Evolutionary conservation across 2,113 vertebrate genomes (phyloP), one percentile per base, ranked within the genome.

Genomic region (Brachypodius melanocephalos): DNA sequence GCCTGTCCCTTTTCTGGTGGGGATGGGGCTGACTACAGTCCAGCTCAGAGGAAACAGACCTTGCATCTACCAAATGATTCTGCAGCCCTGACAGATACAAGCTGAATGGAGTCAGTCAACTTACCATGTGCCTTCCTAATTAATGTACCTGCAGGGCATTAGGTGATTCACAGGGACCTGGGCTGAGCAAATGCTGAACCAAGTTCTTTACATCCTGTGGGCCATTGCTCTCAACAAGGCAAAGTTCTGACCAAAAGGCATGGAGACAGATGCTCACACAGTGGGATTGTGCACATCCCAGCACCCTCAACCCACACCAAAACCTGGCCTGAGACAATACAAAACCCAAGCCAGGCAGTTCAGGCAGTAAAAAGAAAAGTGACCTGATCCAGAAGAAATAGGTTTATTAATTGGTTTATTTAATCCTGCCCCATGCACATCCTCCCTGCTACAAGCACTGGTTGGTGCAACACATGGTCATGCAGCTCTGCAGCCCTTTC

Each of bases 221-320:
- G 46, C 24, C 25, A 4, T 6, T 36, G 63, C n/a, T 77, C 29
- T 45, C 0, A 0, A 2, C 7, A 49, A n/a, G 31, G 34, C 31
- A 46, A 83, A 76, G 40, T 36, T 68, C 51, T 84, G 59, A 46
- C n/a, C 52, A n/a, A 25, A n/a, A 36, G 58, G 90, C 49, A 36
- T 1, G 0, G 43, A 94, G 59, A 22, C 45, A 52, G 54, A 24
- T 21, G 38, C 28, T 79, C 49, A 8, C 8, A 18, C 29, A 31
- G 40, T 34, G 28, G 54, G 51, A 10, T 31, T 66, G 28, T 42
- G 22, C 38, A 69, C 24, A 68, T 80, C 59, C 43, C 46, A 79
- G 48, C 29, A 66, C 32, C 16, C 75, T 62, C 14, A 75, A 45
- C 26, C 42, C 55, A 57, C n/a, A 46, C 31, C 76, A 81, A 84